Percentiles rank a stretch among this genome's conserved stretches.
Conservation (phyloP, 2,113 vertebrate species). For the Lathamus discolor region DNA sequence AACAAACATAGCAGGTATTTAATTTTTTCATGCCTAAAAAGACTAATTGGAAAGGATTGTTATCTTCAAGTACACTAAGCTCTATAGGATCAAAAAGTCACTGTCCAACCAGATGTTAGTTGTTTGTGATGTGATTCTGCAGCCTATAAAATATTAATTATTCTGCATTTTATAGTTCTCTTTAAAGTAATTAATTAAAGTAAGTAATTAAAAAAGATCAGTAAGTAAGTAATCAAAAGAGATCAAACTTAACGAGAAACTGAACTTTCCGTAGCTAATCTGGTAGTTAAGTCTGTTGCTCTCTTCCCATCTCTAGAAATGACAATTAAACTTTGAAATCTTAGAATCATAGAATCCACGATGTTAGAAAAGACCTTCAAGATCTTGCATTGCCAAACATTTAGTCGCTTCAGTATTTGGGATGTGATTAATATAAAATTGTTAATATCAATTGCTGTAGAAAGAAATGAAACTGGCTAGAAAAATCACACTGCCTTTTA, state of each 20-base stretch:
- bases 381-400: not conserved
- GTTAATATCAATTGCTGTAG: not conserved
- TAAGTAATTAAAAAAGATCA: too few relatives aligned
- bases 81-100: not conserved
- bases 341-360: not conserved
- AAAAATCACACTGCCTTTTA: not conserved
- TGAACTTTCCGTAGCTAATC: not conserved
- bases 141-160: not conserved
- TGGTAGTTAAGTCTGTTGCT: not conserved
- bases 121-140: not conserved
- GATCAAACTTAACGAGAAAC: not conserved
- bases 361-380: not conserved
- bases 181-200: not conserved
- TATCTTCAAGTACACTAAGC: not conserved
- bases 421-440: not conserved
- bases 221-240: not conserved
- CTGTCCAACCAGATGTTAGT: not conserved
- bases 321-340: not conserved
- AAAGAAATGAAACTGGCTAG: not conserved
- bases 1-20: slow-evolving; percentile 84
- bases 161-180: not conserved
- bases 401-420: not conserved
- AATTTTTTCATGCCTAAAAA: not conserved
- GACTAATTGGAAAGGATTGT: not conserved
- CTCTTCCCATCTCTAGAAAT: not conserved